Percentiles rank a stretch among this genome's conserved stretches.
These are phyloP conservation scores for Drosophila quinaria DNA, from an alignment of 2,888 invertebrate genomes.

Conservation along the genomic window DNA sequence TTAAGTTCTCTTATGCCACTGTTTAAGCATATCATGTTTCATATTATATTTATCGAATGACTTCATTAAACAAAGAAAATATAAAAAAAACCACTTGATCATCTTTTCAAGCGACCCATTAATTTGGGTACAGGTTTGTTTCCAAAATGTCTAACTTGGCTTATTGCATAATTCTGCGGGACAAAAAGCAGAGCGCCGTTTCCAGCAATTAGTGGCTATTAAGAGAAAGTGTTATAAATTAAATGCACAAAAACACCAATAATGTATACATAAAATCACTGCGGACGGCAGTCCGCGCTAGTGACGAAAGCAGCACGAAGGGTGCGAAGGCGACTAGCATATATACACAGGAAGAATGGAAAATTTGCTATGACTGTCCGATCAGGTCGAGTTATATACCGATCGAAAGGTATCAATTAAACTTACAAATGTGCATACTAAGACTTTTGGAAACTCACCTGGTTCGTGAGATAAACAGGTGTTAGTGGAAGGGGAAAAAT, in stretches of 20 bases:
- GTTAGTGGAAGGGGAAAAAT: too few species aligned
- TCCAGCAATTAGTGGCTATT: constrained; percentile 63
- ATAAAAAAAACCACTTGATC: constrained; percentile 19
- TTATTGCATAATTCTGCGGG: constrained; percentile 46
- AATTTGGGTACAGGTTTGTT: constrained; percentile 56
- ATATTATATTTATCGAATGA: constrained; percentile 59
- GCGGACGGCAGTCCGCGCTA: too few species aligned
- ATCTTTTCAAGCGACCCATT: constrained; percentile 47
- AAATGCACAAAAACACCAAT: constrained; percentile 27
- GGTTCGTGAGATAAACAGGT: too few species aligned
- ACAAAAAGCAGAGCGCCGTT: constrained; percentile 8
- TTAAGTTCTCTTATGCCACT: constrained; percentile 42
- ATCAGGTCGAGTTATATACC: too few species aligned
- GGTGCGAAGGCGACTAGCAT: too few species aligned
- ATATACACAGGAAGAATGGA: too few species aligned
- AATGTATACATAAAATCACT: not conserved
- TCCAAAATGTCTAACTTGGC: constrained; percentile 37
- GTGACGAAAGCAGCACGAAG: too few species aligned
- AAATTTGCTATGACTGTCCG: too few species aligned
- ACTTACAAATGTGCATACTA: too few species aligned
- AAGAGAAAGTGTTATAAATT: constrained; percentile 79
- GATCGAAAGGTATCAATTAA: too few species aligned
- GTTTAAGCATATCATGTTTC: constrained; percentile 52
- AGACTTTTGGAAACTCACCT: too few species aligned
- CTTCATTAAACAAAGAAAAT: constrained; percentile 43